Evolutionary conservation across 2,113 vertebrate genomes (phyloP).

Genomic region (Sinocyclocheilus anshuiensis): DNA sequence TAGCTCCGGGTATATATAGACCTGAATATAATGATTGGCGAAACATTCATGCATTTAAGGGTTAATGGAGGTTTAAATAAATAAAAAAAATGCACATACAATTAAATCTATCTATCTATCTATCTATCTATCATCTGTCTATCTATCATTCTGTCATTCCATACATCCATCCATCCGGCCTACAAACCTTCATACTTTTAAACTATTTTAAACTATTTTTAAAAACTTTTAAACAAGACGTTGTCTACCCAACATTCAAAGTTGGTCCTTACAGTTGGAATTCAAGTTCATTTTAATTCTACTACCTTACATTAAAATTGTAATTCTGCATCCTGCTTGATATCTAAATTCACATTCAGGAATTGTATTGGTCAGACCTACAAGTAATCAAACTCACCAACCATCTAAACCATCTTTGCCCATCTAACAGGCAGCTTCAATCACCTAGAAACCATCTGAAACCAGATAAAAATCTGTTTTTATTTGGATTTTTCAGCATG

Average conservation of each 20-base stretch:
- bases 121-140: not conserved
- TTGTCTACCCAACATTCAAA: not conserved
- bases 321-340: not conserved
- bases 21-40: too few species aligned
- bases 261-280: not conserved
- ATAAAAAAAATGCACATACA: too few species aligned
- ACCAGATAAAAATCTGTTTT: not conserved
- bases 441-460: not conserved
- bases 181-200: not conserved
- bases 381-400: not conserved
- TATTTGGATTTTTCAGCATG: not conserved
- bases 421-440: not conserved
- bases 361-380: slow-evolving; percentile 1
- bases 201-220: too few species aligned
- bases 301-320: not conserved
- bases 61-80: too few species aligned
- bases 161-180: not conserved
- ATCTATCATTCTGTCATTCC: not conserved
- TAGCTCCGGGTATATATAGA: too few species aligned
- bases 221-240: too few species aligned
- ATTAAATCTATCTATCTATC: not conserved
- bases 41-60: too few species aligned
- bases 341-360: not conserved
- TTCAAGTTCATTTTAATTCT: not conserved
- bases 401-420: not conserved